Evolutionary conservation across 2,113 vertebrate genomes (phyloP), one percentile per base, ranked within the genome.

Genomic region (Dasyurus viverrinus): DNA sequence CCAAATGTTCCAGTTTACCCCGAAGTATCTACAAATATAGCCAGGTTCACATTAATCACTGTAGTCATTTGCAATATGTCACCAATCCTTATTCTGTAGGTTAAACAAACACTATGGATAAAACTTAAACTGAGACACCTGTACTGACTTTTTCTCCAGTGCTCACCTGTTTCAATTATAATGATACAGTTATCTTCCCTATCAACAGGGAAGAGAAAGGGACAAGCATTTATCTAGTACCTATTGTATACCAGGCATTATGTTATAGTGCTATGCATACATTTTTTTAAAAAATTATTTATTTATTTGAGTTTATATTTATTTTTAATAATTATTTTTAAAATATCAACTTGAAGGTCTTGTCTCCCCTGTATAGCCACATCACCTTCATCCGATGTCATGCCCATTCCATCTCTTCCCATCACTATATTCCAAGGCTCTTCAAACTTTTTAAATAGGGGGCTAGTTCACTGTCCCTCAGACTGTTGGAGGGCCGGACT

Each of bases 11-110:
- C 52, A 95, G 95, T 93, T 95, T 95, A 97, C 95, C 57, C 89
- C 94, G 95, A 97, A 94, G 60, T 93, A 95, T 92, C 90, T 96
- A 97, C 90, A 92, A 97, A 96, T 90, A 97, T 94, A 57, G 92
- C n/a, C 89, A 95, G 96, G 93, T 96, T 95, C 94, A 93, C 95
- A 97, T 93, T 96, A 98, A 96, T 84, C 95, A 94, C 48, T 89
- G 94, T 48, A 90, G 42, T 55, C 93, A 93, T 68, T 89, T 95
- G 94, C 90, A 97, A 98, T 94, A 94, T 90, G 97, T 92, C 97
- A 90, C 92, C 54, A 93, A 95, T 54, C 14, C 57, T 57, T 92
- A 96, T 47, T 48, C 84, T 54, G 91, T 60, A 94, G 95, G 89
- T 52, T 53, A 95, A 94, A 14, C 0, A 91, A 94, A 14, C 0